phyloP scores from a whole-genome alignment of 1,140 invertebrate genomes.

The Platyscapa corneri region DNA sequence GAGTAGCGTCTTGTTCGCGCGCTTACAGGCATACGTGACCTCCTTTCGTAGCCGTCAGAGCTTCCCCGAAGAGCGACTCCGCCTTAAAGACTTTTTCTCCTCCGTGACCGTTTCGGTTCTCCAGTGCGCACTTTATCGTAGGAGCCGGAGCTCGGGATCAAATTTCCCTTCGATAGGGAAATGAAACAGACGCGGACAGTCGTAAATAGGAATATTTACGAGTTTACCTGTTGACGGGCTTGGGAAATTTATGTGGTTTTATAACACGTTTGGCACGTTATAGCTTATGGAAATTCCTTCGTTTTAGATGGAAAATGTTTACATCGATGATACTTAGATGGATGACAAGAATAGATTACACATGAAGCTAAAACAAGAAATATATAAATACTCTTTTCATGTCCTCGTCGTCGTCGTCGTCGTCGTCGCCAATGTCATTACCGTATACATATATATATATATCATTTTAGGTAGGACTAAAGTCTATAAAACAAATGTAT shows the following conservation, averaged over 20 bases:
- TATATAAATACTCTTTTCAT: background rate
- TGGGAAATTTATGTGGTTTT: background rate
- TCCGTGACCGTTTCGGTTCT: too few relatives aligned
- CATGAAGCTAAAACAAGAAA: background rate
- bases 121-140: too few relatives aligned
- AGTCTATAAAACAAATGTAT: background rate
- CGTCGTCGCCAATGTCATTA: too few relatives aligned
- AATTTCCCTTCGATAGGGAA: background rate
- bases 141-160: background rate
- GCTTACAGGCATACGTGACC: too few relatives aligned
- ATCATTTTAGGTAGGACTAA: background rate
- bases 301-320: background rate
- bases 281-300: background rate
- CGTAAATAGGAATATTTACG: conserved; percentile 1
- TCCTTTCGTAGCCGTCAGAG: too few relatives aligned
- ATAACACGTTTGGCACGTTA: background rate
- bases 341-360: background rate
- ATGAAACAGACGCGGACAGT: background rate
- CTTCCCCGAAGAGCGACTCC: too few relatives aligned
- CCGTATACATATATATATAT: too few relatives aligned
- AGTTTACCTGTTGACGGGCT: background rate
- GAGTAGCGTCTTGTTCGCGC: too few relatives aligned
- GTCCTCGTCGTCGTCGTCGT: too few relatives aligned
- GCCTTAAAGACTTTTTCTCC: too few relatives aligned
- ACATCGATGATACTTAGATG: too few relatives aligned